phyloP scores from a whole-genome alignment of 2,888 invertebrate species.

The Ashinkailepas kermadecensis region DNA sequence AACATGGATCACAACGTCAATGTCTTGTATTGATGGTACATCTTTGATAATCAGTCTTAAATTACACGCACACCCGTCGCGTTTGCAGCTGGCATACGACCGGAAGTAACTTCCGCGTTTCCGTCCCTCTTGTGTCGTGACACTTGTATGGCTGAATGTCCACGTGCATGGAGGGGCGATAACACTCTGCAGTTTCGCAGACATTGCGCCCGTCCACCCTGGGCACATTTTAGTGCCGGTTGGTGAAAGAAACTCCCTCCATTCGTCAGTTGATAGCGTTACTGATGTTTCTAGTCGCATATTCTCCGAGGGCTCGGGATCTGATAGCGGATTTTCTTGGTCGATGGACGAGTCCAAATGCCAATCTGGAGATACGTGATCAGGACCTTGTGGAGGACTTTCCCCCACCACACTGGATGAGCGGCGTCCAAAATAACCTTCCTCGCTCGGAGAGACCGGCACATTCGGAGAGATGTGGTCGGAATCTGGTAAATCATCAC shows the following conservation, averaged over 20 bases:
- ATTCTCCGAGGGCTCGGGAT: not conserved
- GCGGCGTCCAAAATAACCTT: not conserved
- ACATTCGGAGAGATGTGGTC: not conserved
- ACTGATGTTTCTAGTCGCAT: not conserved
- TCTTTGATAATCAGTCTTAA: too few species aligned
- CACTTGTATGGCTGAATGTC: not conserved
- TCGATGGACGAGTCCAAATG: not conserved
- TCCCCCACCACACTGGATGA: not conserved
- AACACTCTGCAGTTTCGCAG: not conserved
- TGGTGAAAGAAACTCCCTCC: not conserved
- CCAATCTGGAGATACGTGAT: not conserved
- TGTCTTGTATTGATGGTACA: too few species aligned
- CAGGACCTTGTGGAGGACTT: not conserved
- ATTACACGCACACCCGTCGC: too few species aligned
- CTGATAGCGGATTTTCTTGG: not conserved
- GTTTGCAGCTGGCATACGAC: too few species aligned
- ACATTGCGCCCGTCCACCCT: not conserved
- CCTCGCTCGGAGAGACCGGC: not conserved
- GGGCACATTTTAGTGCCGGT: not conserved
- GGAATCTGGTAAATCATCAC: too few species aligned
- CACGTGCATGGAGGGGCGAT: not conserved
- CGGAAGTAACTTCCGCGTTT: too few species aligned
- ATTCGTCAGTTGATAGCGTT: not conserved
- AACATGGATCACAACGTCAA: too few species aligned
- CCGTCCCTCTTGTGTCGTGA: not conserved